Base-by-base conservation (phyloP, 1,140 invertebrate genomes). In the Melipona quadrifasciata region DNA sequence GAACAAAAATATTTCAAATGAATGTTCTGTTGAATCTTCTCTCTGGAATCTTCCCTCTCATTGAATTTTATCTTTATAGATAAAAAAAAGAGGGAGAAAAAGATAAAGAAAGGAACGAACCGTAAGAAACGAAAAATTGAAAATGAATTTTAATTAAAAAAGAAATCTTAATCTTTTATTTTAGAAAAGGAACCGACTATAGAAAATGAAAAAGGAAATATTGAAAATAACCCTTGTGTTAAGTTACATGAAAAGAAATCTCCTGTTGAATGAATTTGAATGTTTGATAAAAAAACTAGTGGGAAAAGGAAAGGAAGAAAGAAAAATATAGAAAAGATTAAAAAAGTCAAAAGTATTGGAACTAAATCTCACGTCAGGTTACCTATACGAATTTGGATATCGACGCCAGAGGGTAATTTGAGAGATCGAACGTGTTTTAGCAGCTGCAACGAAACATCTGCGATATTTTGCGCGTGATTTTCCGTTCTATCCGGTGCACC, bases 381-480 rank as follows among this genome's bases (percentile, higher is more conserved):
- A 95, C 96, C 96, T 90, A 97, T 96, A 61, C 96, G 95, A 82
- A 97, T 96, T 64, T 96, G 95, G 73, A 97, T 95, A 55, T 95
- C 95, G 0, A 95, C 87, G 2, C 95, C 95, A 16, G 95, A 95
- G 1, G 95, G 95, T 76, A 96, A 92, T 71, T 96, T 91, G 8
- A 96, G 92, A 0, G 94, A 94, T 79, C 95, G 95, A 17, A 97
- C 95, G 53, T 96, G 95, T 27, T 95, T 94, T 2, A 96, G 94
- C 58, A 97, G 95, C 39, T 96, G 95, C 6, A 97, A 91, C 0
- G 97, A 96, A 17, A 97, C 96, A 91, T 97, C 97, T 6, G 97
- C 97, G 16, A 98, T 96, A 79, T 97, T 96, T 87, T 96, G 95
- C 0, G 98, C 97, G 92, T 99, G 98, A 72, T 96, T 94, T 17